phyloP scores from a whole-genome alignment of 2,888 invertebrate genomes.

The Monopis laevigella region DNA sequence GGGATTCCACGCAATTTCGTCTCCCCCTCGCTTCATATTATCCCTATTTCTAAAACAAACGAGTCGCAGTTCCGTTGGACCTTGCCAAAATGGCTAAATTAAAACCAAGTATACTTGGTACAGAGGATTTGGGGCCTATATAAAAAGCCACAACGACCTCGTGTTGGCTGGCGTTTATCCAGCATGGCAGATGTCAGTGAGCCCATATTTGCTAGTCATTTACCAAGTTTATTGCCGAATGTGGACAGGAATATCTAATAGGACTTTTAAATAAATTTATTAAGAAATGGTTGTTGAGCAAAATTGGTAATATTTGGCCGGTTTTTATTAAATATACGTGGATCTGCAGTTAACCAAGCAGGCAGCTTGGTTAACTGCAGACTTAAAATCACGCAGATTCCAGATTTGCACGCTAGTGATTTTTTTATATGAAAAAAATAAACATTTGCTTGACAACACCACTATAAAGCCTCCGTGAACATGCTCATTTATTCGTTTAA shows the following conservation, averaged over 20 bases:
- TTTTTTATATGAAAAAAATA: too few species aligned
- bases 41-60: slow-evolving; percentile 48
- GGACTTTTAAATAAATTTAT: too few species aligned
- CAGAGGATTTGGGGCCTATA: slow-evolving; percentile 36
- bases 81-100: slow-evolving; percentile 61
- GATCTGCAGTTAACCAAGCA: too few species aligned
- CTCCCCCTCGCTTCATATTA: slow-evolving; percentile 43
- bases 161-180: slow-evolving; percentile 34
- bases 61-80: slow-evolving; percentile 45
- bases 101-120: slow-evolving; percentile 44
- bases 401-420: too few species aligned
- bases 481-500: too few species aligned
- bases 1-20: slow-evolving; percentile 19
- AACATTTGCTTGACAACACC: too few species aligned
- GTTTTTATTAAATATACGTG: too few species aligned
- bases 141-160: slow-evolving; percentile 37
- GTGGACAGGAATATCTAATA: slow-evolving; percentile 4
- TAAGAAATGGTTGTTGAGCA: too few species aligned
- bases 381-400: too few species aligned
- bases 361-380: too few species aligned
- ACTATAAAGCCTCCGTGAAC: too few species aligned
- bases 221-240: slow-evolving; percentile 20
- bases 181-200: slow-evolving; percentile 34
- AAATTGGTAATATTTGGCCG: too few species aligned
- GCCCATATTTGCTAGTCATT: slow-evolving; percentile 24